Percentiles rank a stretch among this genome's conserved stretches.
Evolutionary conservation across 1,140 invertebrate genomes (phyloP).

Genomic region (Dendroctonus valens): DNA sequence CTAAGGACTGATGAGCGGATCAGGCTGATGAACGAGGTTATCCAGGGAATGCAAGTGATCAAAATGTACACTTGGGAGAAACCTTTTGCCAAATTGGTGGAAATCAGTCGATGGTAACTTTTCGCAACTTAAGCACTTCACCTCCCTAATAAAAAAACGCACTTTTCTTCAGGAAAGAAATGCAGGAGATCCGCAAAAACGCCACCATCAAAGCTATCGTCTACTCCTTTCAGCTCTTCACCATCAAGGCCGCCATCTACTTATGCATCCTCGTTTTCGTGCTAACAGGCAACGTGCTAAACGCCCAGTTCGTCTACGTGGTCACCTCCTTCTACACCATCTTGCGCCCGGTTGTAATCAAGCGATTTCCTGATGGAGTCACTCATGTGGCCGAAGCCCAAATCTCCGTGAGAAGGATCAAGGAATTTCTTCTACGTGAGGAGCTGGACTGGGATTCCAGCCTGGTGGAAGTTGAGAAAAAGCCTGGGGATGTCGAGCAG

Average conservation of each 20-base stretch:
- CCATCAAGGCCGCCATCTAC: conserved; percentile 73
- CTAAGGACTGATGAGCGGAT: conserved; percentile 67
- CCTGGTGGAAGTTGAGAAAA: neutral
- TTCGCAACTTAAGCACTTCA: conserved; percentile 10
- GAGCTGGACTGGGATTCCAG: conserved; percentile 26
- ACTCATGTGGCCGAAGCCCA: conserved; percentile 60
- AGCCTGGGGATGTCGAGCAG: neutral
- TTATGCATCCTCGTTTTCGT: conserved; percentile 73
- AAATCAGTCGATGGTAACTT: conserved; percentile 30
- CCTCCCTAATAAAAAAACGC: neutral
- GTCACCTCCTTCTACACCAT: conserved; percentile 72
- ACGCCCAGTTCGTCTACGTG: conserved; percentile 71
- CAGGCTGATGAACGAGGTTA: conserved; percentile 74
- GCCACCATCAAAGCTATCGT: conserved; percentile 68
- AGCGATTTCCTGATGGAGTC: conserved; percentile 66
- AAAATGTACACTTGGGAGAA: conserved; percentile 92
- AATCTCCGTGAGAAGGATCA: conserved; percentile 65
- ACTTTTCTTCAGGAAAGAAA: conserved; percentile 39
- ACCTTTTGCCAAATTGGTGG: conserved; percentile 51
- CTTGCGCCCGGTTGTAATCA: conserved; percentile 67
- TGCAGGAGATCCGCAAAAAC: conserved; percentile 39
- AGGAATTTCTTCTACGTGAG: conserved; percentile 55
- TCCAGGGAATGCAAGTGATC: conserved; percentile 71
- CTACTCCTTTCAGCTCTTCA: conserved; percentile 69
- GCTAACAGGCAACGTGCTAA: conserved; percentile 64